phyloP scores from a whole-genome alignment of 2,113 vertebrate genomes.

The Meleagris gallopavo region DNA sequence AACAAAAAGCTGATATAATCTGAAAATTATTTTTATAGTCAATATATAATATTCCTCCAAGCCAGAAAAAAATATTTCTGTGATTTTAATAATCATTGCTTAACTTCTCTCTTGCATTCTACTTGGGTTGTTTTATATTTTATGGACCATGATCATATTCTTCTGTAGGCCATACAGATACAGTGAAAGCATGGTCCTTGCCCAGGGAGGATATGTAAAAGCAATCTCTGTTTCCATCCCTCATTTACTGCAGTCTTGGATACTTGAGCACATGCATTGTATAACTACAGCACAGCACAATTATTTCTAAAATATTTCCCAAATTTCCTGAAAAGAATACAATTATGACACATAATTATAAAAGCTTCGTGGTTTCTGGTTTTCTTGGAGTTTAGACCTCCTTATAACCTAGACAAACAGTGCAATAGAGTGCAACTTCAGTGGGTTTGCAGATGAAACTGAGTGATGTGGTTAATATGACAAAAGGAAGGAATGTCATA shows the following conservation, averaged over 20 bases:
- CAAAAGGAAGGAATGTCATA: too few species aligned
- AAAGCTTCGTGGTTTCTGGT: not conserved
- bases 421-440: too few species aligned
- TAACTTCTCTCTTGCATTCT: not conserved
- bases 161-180: not conserved
- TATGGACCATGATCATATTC: not conserved
- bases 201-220: fast-evolving
- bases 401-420: too few species aligned
- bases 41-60: not conserved
- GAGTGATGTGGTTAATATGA: too few species aligned
- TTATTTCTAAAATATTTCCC: not conserved
- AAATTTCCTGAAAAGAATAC: not conserved
- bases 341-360: too few species aligned
- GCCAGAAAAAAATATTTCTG: not conserved
- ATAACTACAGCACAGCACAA: not conserved
- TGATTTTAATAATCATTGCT: not conserved
- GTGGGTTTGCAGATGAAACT: too few species aligned
- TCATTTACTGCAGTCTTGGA: not conserved
- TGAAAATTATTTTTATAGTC: not conserved
- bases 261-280: not conserved
- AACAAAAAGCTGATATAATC: not conserved
- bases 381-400: not conserved
- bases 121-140: not conserved
- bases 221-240: not conserved
- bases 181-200: not conserved